These are phyloP conservation scores for Plebejus melissa DNA, from an alignment of 2,888 invertebrate species.

Conservation along the genomic window DNA sequence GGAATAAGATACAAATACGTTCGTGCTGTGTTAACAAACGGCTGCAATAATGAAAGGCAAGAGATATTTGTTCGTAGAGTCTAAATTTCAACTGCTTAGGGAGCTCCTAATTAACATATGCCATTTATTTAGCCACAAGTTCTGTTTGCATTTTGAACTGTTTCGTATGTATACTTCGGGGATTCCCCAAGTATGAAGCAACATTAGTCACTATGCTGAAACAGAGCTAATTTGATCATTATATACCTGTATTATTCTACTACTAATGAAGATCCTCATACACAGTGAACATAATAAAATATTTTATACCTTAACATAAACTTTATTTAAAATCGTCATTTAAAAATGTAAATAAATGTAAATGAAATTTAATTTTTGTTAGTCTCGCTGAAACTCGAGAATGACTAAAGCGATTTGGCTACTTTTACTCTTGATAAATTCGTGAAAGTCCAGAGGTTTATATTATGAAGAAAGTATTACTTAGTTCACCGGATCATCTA, in stretches of 20 bases:
- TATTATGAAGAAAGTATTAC: too few relatives aligned
- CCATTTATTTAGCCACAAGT: conserved; percentile 31
- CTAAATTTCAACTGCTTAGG: conserved; percentile 31
- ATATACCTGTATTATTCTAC: background rate
- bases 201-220: background rate
- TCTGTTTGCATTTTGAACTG: conserved; percentile 22
- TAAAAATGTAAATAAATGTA: too few relatives aligned
- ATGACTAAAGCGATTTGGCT: too few relatives aligned
- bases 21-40: conserved; percentile 27
- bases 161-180: conserved; percentile 10
- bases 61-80: conserved; percentile 31
- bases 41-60: conserved; percentile 31
- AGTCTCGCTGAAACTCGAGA: too few relatives aligned
- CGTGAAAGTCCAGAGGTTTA: too few relatives aligned
- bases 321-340: too few relatives aligned
- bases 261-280: background rate
- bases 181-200: conserved; percentile 1
- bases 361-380: too few relatives aligned
- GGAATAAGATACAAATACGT: conserved; percentile 28
- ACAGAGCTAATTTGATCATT: background rate
- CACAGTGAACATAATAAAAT: too few relatives aligned
- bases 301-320: too few relatives aligned
- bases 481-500: too few relatives aligned
- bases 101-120: conserved; percentile 35
- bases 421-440: too few relatives aligned